A percentile compares a stretch with the other conserved stretches of the same genome.
Conservation (phyloP, 92 coral and sea anemone species). For the Bergia puertoricense region DNA sequence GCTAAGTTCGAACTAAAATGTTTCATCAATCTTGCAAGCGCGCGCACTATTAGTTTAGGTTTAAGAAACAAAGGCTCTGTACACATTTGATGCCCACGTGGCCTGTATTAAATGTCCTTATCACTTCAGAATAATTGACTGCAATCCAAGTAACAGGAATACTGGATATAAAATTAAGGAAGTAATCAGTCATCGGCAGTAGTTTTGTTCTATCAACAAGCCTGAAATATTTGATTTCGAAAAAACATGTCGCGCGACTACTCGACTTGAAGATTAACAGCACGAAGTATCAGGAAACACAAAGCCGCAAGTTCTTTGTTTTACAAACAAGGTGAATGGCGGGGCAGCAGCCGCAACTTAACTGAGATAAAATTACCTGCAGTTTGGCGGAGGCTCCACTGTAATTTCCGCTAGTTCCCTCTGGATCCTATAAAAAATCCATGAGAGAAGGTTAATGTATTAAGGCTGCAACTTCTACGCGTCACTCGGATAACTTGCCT, state of each 20-base stretch:
- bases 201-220: slow-evolving; percentile 35
- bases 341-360: slow-evolving; percentile 51
- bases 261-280: slow-evolving; percentile 50
- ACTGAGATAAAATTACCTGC: slow-evolving; percentile 78
- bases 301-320: slow-evolving; percentile 71
- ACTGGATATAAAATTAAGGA: slow-evolving; percentile 44
- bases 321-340: slow-evolving; percentile 64
- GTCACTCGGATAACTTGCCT: slow-evolving; percentile 13
- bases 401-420: slow-evolving; percentile 96
- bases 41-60: slow-evolving; percentile 62
- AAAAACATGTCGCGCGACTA: slow-evolving; percentile 21
- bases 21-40: slow-evolving; percentile 32
- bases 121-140: slow-evolving; percentile 65
- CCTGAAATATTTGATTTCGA: slow-evolving; percentile 12
- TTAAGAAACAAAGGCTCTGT: slow-evolving; percentile 50
- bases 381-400: slow-evolving; percentile 97
- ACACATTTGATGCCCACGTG: slow-evolving; percentile 53
- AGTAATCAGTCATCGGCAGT: slow-evolving; percentile 43
- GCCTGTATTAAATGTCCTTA: slow-evolving; percentile 61
- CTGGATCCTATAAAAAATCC: slow-evolving; percentile 78
- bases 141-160: slow-evolving; percentile 53
- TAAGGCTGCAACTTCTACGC: background rate
- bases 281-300: slow-evolving; percentile 40
- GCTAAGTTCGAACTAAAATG: background rate
- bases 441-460: slow-evolving; percentile 32